Evolutionary conservation across 92 coral and sea anemone genomes (phyloP), one percentile per base, ranked within the genome.

Genomic region (Epizoanthus fatuus): DNA sequence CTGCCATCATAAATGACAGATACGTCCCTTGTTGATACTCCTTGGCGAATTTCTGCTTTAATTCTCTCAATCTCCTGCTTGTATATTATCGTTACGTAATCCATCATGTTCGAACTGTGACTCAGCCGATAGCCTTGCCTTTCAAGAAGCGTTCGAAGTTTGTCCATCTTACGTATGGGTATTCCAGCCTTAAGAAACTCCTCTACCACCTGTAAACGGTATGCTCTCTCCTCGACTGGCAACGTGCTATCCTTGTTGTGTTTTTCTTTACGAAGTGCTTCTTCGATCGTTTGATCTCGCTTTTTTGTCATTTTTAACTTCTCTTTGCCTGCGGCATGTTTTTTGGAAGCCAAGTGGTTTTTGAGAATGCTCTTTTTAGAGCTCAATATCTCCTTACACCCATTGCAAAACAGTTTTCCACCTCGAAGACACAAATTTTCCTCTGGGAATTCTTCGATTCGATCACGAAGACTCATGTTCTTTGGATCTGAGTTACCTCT

Each of bases 401-500:
- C 55, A 55, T 51, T 72, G 77, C 35, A 72, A 72, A 81, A 81
- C 77, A 67, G 76, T 69, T 49, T 81, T 53, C 86, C 67, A 52
- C 77, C 72, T 79, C 84, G 84, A 79, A 79, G 84, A 79, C 84
- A 79, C 58, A 79, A 79, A 62, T 45, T 79, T 79, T 42, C 86
- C 52, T 64, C 76, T 45, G 80, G 81, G 25, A 22, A 22, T 85
- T 85, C 78, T 79, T 78, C 45, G 69, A 86, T 66, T 78, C 90
- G 90, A 51, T 65, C 90, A 64, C 62, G 83, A 16, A 55, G 89
- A 75, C 83, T 75, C 68, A 47, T 65, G 84, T 85, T 85, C 76
- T 84, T 75, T 75, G 76, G 74, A 85, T 75, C 89, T 71, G 84
- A 75, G 69, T 75, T 63, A 55, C 84, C 77, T 76, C 84, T 85